Conservation (phyloP, 1,140 invertebrate genomes). For the Drosophila neocordata region DNA sequence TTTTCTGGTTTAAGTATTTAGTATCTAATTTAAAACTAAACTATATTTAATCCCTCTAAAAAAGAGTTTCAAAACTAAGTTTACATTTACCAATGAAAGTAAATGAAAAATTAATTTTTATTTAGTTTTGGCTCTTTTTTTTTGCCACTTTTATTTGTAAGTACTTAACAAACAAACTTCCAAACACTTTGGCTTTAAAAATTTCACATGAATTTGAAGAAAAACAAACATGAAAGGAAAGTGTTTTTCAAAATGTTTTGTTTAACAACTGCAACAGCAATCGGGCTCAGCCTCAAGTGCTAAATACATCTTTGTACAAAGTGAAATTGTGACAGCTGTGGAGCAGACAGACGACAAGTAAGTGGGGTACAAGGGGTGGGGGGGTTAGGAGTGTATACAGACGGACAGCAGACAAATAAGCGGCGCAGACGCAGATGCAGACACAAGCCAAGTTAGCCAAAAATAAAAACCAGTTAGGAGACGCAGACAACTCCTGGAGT, state of each 20-base stretch:
- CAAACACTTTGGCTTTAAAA: conserved; percentile 36
- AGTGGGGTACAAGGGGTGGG: background rate
- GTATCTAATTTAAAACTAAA: too few relatives aligned
- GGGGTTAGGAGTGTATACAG: background rate
- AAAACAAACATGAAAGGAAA: conserved; percentile 38
- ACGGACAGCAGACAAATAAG: conserved; percentile 37
- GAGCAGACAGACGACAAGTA: conserved; percentile 48
- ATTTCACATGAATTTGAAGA: conserved; percentile 17
- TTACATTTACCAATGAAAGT: too few relatives aligned
- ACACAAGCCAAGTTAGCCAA: conserved; percentile 48
- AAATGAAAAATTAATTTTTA: too few relatives aligned
- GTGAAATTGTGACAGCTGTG: conserved; percentile 70
- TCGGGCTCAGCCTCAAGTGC: conserved; percentile 25
- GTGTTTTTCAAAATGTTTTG: conserved; percentile 53
- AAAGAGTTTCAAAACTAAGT: too few relatives aligned
- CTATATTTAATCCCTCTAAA: too few relatives aligned
- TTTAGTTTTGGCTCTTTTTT: too few relatives aligned
- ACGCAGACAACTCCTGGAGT: conserved; percentile 38
- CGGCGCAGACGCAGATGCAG: conserved; percentile 33
- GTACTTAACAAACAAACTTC: conserved; percentile 20
- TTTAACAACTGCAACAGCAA: background rate
- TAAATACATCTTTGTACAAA: conserved; percentile 59
- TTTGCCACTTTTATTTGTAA: background rate
- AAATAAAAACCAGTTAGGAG: conserved; percentile 62
- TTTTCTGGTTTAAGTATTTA: too few relatives aligned